phyloP scores from a whole-genome alignment of 2,888 invertebrate species.

The Dorcus hopei region DNA sequence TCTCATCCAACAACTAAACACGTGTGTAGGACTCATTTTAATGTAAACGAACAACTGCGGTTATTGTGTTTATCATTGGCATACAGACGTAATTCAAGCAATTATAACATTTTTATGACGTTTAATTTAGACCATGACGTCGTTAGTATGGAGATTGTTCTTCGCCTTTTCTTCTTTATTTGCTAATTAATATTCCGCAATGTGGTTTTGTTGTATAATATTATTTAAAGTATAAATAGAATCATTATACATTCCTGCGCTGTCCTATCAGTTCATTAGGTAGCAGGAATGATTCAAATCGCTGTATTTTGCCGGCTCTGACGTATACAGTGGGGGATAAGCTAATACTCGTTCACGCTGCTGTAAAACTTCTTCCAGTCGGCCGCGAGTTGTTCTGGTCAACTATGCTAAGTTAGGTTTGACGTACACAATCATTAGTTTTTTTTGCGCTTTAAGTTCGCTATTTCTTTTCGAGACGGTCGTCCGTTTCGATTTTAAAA shows the following conservation, averaged over 20 bases:
- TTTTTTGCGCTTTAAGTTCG: neutral
- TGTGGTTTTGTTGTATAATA: too few species aligned
- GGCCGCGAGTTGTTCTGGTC: slow-evolving; percentile 1
- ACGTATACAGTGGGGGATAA: slow-evolving; percentile 2
- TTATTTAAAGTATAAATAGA: too few species aligned
- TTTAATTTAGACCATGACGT: too few species aligned
- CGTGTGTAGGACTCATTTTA: too few species aligned
- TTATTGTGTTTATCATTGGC: too few species aligned
- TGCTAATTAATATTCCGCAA: too few species aligned
- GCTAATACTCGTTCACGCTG: neutral
- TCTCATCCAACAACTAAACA: too few species aligned
- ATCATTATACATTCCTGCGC: neutral
- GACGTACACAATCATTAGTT: neutral
- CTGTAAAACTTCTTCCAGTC: slow-evolving; percentile 1
- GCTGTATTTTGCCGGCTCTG: slow-evolving; percentile 1
- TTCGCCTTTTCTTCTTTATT: too few species aligned
- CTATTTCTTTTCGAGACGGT: neutral
- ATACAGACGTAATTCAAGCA: too few species aligned
- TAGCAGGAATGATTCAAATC: neutral
- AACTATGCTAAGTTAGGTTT: neutral
- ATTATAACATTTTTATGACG: too few species aligned
- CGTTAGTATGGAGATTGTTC: too few species aligned
- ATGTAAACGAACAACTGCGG: too few species aligned
- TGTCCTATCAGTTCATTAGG: neutral
- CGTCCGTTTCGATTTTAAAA: neutral